Base-by-base conservation (phyloP, 2,113 vertebrate genomes). In the Clarias gariepinus region DNA sequence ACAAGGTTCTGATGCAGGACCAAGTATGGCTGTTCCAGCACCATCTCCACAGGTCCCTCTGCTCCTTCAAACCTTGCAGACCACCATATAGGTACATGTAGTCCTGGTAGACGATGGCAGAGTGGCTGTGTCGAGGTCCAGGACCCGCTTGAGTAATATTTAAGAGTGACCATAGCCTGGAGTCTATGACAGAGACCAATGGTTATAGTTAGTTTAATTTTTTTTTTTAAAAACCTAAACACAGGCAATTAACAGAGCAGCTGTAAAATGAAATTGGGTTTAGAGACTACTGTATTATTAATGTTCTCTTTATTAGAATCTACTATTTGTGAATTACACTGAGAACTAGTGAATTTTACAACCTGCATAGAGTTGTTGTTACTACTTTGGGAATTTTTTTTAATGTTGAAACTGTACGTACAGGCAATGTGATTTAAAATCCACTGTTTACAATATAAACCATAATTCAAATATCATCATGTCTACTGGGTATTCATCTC, bases 21-120 rank as follows among this genome's bases (percentile, higher is more conserved):
- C 96, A 98, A n/a, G 81, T 92, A 77, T 91, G 89, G 90, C 76
- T 94, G 83, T 47, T 64, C 15, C 94, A 94, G 84, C 93, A 95
- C 96, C 96, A 98, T 84, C 82, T 96, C 97, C 96, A 97, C 86
- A 98, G 93, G 91, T 97, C 96, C 58, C 92, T 96, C 92, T 96
- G 96, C 89, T 98, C 96, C 4, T 86, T 92, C 74, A 98, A 90
- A 52, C 95, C 95, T 87, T 94, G 94, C 91, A 97, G 86, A 7
- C 97, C 97, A 55, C 96, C 96, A 0, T 95, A 97, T 89, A 97
- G 91, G 90, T 96, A 97, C 96, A 97, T 96, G 89, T 90, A 93
- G 0, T 91, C 90, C n/a, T 85, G 91, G 89, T 95, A 91, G 88
- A 94, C 91, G 69, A 93, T 88, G 7, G 96, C 95, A 0, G 96